These are phyloP conservation scores for Dugesia japonica DNA, from an alignment of 2,888 invertebrate genomes.

Conservation along the genomic window DNA sequence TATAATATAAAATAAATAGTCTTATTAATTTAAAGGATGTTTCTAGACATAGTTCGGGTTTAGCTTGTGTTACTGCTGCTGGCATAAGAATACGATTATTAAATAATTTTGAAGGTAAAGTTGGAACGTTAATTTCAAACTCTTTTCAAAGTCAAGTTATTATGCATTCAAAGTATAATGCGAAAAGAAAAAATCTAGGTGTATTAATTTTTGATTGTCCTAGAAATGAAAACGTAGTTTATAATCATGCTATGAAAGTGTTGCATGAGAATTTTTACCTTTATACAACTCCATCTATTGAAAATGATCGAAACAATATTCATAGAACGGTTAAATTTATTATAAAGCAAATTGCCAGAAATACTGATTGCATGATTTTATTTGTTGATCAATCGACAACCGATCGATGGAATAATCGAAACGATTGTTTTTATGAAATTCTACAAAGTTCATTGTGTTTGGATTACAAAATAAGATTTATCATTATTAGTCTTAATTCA, in stretches of 20 bases:
- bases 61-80: neutral
- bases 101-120: neutral
- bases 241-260: neutral
- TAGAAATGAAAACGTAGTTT: neutral
- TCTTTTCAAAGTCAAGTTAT: neutral
- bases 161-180: neutral
- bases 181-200: neutral
- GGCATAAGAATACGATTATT: neutral
- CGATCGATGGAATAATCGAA: neutral
- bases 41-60: neutral
- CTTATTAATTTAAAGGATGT: neutral
- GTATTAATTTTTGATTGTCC: neutral
- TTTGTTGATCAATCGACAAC: neutral
- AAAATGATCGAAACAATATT: neutral
- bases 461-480: neutral
- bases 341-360: neutral
- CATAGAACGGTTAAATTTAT: neutral
- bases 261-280: neutral
- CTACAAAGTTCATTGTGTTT: neutral
- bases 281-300: neutral
- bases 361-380: neutral
- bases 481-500: neutral
- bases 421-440: neutral
- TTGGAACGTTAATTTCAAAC: neutral
- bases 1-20: no score